Evolutionary conservation across 2,888 invertebrate species (phyloP).

Genomic region (Sthenelais limicola): DNA sequence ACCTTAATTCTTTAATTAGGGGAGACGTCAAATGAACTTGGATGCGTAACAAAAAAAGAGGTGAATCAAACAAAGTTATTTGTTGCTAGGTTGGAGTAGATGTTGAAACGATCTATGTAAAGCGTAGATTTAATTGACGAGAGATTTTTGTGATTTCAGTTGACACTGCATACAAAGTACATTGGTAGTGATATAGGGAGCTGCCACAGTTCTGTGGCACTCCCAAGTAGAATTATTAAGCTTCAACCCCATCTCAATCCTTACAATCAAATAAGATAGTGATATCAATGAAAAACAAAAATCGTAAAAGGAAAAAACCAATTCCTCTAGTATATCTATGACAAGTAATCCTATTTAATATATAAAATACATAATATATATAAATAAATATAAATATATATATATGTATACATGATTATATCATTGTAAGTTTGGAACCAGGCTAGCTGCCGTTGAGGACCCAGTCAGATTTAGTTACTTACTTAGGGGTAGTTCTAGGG

Average conservation of each 20-base stretch:
- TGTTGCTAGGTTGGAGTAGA: slow-evolving; percentile 9
- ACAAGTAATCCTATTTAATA: slow-evolving; percentile 29
- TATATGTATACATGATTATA: slow-evolving; percentile 27
- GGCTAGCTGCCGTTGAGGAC: slow-evolving; percentile 13
- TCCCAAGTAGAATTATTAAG: slow-evolving; percentile 23
- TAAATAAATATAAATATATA: slow-evolving; percentile 17
- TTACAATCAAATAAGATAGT: no score
- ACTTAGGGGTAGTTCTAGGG: slow-evolving; percentile 32
- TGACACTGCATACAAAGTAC: not conserved
- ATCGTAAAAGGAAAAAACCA: slow-evolving; percentile 13
- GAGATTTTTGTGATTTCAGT: not conserved
- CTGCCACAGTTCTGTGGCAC: not conserved
- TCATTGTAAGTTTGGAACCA: slow-evolving; percentile 22
- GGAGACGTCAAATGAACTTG: not conserved
- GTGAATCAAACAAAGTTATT: not conserved
- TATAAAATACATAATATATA: no score
- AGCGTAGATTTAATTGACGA: slow-evolving; percentile 1
- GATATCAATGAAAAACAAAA: slow-evolving; percentile 15
- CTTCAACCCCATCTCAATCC: slow-evolving; percentile 21
- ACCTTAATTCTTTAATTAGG: not conserved
- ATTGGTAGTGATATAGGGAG: not conserved
- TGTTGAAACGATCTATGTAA: no score
- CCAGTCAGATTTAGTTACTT: slow-evolving; percentile 27
- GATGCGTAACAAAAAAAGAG: no score
- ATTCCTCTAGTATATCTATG: slow-evolving; percentile 26